Conservation (phyloP, 2,888 invertebrate genomes). For the Smittia sp. region DNA sequence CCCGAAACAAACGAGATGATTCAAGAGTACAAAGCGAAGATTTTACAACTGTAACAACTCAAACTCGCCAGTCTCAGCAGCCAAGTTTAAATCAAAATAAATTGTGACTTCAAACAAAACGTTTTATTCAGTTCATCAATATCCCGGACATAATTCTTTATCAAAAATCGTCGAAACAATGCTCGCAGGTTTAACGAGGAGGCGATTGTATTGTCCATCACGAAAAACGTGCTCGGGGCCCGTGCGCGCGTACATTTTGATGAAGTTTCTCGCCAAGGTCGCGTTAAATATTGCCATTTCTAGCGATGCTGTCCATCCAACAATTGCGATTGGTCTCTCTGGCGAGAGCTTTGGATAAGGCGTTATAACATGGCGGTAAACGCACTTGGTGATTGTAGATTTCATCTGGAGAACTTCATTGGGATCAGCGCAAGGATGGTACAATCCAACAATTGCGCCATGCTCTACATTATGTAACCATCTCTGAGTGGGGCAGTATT, state of each 20-base stretch:
- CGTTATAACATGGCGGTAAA: slow-evolving; percentile 74
- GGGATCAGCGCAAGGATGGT: slow-evolving; percentile 77
- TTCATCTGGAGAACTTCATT: slow-evolving; percentile 55
- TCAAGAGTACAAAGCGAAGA: too few species aligned
- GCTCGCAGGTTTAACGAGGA: neutral
- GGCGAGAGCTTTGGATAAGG: slow-evolving; percentile 61
- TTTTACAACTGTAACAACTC: too few species aligned
- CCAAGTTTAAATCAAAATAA: too few species aligned
- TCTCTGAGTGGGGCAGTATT: slow-evolving; percentile 71
- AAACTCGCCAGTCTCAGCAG: too few species aligned
- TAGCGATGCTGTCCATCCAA: slow-evolving; percentile 72
- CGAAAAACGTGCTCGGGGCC: slow-evolving; percentile 58
- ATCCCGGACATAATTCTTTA: slow-evolving; percentile 9
- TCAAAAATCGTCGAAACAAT: slow-evolving; percentile 9
- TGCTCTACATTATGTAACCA: slow-evolving; percentile 83
- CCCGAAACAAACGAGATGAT: too few species aligned
- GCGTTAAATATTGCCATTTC: slow-evolving; percentile 67
- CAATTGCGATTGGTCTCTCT: slow-evolving; percentile 66
- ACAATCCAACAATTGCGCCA: slow-evolving; percentile 77
- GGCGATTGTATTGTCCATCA: slow-evolving; percentile 47
- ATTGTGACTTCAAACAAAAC: too few species aligned
- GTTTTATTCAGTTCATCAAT: too few species aligned
- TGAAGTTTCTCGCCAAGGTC: slow-evolving; percentile 60
- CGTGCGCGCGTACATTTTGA: slow-evolving; percentile 59
- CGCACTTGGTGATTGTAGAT: slow-evolving; percentile 62